These are phyloP conservation scores for Apogon hyalosoma DNA, from an alignment of 2,797 vertebrate species.

Conservation along the genomic window DNA sequence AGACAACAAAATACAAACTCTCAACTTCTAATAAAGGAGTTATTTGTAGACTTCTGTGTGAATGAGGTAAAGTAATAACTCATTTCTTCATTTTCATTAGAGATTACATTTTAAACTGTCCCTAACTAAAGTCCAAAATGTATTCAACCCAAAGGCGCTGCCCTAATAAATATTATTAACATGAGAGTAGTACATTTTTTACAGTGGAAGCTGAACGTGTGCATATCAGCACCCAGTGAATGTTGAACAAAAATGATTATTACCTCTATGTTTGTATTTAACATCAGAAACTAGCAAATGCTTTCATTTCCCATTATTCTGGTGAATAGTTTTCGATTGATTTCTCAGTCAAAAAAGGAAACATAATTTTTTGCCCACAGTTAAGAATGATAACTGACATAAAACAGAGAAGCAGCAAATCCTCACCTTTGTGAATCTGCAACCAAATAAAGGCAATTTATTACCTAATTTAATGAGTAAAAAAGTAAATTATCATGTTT, in stretches of 20 bases:
- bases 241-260: no score
- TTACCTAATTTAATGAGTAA: no score
- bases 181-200: not conserved
- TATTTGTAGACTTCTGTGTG: conserved; percentile 34
- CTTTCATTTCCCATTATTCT: not conserved
- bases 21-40: conserved; percentile 21
- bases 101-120: no score
- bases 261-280: not conserved
- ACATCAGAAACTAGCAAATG: not conserved
- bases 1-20: conserved; percentile 18
- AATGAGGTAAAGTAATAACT: not conserved
- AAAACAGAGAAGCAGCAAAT: no score
- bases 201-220: not conserved
- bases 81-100: not conserved
- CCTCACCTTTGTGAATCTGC: no score
- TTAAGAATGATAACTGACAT: no score
- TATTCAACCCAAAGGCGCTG: not conserved
- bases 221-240: no score
- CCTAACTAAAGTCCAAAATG: not conserved
- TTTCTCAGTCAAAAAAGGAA: no score
- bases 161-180: no score
- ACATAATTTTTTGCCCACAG: no score
- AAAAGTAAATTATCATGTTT: not conserved
- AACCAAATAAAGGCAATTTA: no score
- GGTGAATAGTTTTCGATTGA: not conserved